These are phyloP conservation scores for Paraescarpia echinospica DNA, from an alignment of 1,140 invertebrate genomes.

Conservation along the genomic window DNA sequence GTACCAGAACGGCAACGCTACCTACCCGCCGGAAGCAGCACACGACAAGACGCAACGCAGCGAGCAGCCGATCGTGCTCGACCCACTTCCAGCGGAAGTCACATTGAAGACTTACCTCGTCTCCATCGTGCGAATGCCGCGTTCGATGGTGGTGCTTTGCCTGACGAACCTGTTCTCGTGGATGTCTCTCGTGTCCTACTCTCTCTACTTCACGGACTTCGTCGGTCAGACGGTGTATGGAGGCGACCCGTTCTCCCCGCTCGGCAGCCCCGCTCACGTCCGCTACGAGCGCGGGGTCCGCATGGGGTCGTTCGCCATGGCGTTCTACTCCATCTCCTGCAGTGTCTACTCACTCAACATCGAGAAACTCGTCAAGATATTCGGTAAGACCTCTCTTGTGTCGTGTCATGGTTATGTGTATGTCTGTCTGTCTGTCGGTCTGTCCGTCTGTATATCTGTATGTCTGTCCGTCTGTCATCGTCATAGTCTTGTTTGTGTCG, in stretches of 20 bases:
- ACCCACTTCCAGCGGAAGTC: slow-evolving; percentile 38
- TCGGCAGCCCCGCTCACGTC: slow-evolving; percentile 65
- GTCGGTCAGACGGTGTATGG: slow-evolving; percentile 92
- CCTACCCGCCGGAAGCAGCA: not conserved
- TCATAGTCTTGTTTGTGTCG: not conserved
- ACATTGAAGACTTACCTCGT: slow-evolving; percentile 73
- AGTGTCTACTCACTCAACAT: slow-evolving; percentile 88
- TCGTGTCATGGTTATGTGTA: not conserved
- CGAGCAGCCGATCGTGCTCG: not conserved
- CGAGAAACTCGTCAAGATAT: slow-evolving; percentile 81
- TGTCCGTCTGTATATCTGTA: not conserved
- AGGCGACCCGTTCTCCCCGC: slow-evolving; percentile 64
- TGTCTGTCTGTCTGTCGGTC: not conserved
- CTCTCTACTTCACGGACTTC: slow-evolving; percentile 95
- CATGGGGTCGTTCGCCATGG: slow-evolving; percentile 95
- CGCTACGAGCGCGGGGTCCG: slow-evolving; percentile 87
- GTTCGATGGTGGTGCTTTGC: slow-evolving; percentile 82
- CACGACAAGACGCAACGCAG: not conserved
- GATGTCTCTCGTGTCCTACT: slow-evolving; percentile 97
- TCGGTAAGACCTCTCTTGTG: slow-evolving; percentile 65
- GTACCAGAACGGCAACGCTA: not conserved
- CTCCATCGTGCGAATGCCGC: slow-evolving; percentile 87
- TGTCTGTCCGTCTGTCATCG: not conserved
- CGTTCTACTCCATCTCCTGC: slow-evolving; percentile 92
- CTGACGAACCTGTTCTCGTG: slow-evolving; percentile 94